phyloP scores from a whole-genome alignment of 2,888 invertebrate genomes.

The Mechanitis mazaeus region DNA sequence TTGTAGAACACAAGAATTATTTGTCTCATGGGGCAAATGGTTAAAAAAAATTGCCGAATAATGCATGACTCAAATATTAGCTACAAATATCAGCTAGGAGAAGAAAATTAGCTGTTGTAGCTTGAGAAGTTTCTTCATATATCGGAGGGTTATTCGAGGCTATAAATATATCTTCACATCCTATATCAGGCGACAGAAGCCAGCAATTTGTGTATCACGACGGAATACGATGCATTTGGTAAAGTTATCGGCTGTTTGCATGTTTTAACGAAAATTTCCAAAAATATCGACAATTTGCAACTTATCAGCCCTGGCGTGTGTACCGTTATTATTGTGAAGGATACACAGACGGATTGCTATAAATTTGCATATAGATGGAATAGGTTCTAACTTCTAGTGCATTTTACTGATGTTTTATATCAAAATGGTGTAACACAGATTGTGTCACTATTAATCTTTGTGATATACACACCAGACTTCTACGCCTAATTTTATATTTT shows the following conservation, averaged over 20 bases:
- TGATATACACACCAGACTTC: too few relatives aligned
- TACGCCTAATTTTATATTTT: too few relatives aligned
- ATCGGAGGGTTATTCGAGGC: neutral
- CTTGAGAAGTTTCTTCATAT: neutral
- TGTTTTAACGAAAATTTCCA: constrained; percentile 30
- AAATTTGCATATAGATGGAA: constrained; percentile 48
- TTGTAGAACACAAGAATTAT: too few relatives aligned
- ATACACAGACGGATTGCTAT: constrained; percentile 6
- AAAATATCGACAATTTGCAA: constrained; percentile 18
- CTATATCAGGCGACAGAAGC: neutral
- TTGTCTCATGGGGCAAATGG: too few relatives aligned
- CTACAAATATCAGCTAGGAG: too few relatives aligned
- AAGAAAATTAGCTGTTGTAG: too few relatives aligned
- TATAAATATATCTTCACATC: neutral
- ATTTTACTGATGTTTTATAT: constrained; percentile 29
- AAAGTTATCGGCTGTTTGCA: constrained; percentile 19
- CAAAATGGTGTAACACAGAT: constrained; percentile 20
- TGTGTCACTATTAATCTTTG: constrained; percentile 12
- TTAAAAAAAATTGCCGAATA: too few relatives aligned
- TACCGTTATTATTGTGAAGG: neutral
- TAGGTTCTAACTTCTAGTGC: constrained; percentile 1
- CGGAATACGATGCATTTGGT: neutral
- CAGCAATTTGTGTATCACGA: neutral
- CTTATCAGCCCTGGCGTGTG: constrained; percentile 6
- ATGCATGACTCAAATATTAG: too few relatives aligned